A percentile compares a stretch with the other conserved stretches of the same genome.
Conservation (phyloP, 1,140 invertebrate genomes). For the Lasioglossum baleicum region DNA sequence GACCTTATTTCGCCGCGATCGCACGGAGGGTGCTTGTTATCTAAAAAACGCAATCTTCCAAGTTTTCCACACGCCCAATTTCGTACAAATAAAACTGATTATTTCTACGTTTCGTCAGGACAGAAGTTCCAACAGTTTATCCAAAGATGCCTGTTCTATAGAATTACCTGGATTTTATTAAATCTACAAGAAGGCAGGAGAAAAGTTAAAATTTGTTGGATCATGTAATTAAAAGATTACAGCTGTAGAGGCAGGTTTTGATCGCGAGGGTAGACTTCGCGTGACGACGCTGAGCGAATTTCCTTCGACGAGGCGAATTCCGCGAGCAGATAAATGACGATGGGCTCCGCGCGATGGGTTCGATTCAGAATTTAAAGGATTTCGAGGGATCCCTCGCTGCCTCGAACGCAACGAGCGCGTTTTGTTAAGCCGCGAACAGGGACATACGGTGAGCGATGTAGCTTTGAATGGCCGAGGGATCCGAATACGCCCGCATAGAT, state of each 20-base stretch:
- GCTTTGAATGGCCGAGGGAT: slow-evolving; percentile 49
- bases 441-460: slow-evolving; percentile 47
- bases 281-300: neutral
- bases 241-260: too few species aligned
- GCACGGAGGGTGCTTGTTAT: slow-evolving; percentile 9
- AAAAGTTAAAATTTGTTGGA: too few species aligned
- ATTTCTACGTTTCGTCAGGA: too few species aligned
- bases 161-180: too few species aligned
- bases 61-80: neutral
- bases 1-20: slow-evolving; percentile 28
- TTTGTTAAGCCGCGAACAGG: slow-evolving; percentile 36
- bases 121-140: too few species aligned
- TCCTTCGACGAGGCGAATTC: slow-evolving; percentile 39
- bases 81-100: neutral
- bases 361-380: slow-evolving; percentile 58
- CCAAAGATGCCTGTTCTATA: too few species aligned
- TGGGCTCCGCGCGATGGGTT: slow-evolving; percentile 26
- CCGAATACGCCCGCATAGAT: slow-evolving; percentile 29
- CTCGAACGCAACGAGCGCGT: slow-evolving; percentile 25
- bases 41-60: neutral
- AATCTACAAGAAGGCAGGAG: too few species aligned
- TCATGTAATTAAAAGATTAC: neutral
- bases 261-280: too few species aligned
- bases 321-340: slow-evolving; percentile 34
- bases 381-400: slow-evolving; percentile 35